Evolutionary conservation across 92 coral and sea anemone genomes (phyloP).

Genomic region (Epizoanthus fatuus): DNA sequence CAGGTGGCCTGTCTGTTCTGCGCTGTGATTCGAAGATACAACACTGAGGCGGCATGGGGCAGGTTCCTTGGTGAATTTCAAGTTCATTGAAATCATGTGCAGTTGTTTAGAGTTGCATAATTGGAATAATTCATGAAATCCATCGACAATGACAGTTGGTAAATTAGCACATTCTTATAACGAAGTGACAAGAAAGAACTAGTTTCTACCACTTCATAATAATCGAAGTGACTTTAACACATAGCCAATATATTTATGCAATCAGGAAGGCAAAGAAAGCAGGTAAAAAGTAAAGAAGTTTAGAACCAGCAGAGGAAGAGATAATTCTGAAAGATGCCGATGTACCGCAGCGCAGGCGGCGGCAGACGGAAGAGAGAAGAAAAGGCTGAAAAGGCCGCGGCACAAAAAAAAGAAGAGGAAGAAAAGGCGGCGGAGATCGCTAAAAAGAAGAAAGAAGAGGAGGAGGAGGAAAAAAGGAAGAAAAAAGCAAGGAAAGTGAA

Average conservation of each 20-base stretch:
- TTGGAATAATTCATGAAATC: background rate
- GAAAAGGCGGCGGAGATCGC: constrained; percentile 10
- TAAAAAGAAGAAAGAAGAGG: background rate
- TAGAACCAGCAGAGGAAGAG: background rate
- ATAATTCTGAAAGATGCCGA: constrained; percentile 1
- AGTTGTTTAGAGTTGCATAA: constrained; percentile 6
- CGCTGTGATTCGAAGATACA: constrained; percentile 23
- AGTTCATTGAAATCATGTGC: background rate
- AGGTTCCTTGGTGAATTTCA: constrained; percentile 1
- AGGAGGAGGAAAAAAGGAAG: constrained; percentile 8
- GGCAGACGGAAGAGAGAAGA: constrained; percentile 5
- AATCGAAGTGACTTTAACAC: background rate
- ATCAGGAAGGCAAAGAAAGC: background rate
- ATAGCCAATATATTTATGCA: background rate
- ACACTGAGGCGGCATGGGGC: background rate
- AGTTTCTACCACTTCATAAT: background rate
- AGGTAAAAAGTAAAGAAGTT: background rate
- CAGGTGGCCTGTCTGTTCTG: constrained; percentile 25
- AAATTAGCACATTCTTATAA: background rate
- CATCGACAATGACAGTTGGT: background rate
- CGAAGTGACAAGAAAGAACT: constrained; percentile 1
- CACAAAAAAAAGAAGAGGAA: constrained; percentile 11
- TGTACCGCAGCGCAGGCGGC: constrained; percentile 25
- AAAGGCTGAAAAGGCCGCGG: constrained; percentile 1
- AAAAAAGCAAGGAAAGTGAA: constrained; percentile 1